Evolutionary conservation across 2,888 invertebrate species (phyloP).

Genomic region (Encarsia formosa): DNA sequence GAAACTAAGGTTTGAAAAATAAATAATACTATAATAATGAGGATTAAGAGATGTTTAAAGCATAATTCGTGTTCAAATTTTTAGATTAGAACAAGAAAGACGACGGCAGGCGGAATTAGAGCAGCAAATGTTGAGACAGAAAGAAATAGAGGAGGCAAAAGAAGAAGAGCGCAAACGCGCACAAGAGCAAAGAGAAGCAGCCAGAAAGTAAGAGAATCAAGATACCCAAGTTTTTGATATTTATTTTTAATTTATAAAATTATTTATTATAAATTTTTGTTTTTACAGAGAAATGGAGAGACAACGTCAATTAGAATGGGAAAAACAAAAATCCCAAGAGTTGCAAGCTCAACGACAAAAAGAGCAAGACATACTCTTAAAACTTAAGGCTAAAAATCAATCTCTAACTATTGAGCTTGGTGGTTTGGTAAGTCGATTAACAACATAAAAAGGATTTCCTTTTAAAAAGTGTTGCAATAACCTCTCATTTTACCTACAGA

Average conservation of each 20-base stretch:
- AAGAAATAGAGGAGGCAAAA: slow-evolving; percentile 68
- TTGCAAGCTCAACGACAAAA: slow-evolving; percentile 80
- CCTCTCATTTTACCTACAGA: slow-evolving; percentile 50
- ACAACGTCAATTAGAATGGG: slow-evolving; percentile 93
- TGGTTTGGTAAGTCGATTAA: slow-evolving; percentile 48
- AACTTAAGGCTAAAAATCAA: slow-evolving; percentile 83
- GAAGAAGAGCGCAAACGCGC: slow-evolving; percentile 77
- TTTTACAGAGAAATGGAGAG: slow-evolving; percentile 79
- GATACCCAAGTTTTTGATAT: not conserved
- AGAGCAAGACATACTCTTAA: slow-evolving; percentile 79
- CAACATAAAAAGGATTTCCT: too few species aligned
- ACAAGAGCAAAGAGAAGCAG: slow-evolving; percentile 75
- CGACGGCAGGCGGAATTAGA: slow-evolving; percentile 86
- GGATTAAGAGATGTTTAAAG: too few species aligned
- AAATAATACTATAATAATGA: not conserved
- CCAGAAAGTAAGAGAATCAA: slow-evolving; percentile 59
- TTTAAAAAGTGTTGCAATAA: too few species aligned
- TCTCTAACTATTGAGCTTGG: slow-evolving; percentile 73
- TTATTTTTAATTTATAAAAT: slow-evolving; percentile 3
- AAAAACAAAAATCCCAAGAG: slow-evolving; percentile 83
- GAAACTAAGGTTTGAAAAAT: slow-evolving; percentile 60
- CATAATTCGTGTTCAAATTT: too few species aligned
- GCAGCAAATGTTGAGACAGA: slow-evolving; percentile 72
- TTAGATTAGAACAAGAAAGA: slow-evolving; percentile 62
- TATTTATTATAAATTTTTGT: slow-evolving; percentile 3